Conservation (phyloP, 2,888 invertebrate genomes). For the Beris morrisii region DNA sequence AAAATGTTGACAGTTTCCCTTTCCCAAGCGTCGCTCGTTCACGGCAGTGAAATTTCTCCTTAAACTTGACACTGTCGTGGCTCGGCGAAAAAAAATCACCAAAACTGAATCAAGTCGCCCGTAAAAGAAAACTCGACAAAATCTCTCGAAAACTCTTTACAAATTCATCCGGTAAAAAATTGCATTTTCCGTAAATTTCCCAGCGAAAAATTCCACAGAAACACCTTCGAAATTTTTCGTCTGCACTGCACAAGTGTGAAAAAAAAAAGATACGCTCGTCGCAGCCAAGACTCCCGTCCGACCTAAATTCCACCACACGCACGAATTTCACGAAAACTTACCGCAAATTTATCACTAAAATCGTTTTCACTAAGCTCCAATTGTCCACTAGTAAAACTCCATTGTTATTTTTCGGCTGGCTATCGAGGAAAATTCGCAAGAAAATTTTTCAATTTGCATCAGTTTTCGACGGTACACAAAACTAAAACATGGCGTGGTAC, state of each 20-base stretch:
- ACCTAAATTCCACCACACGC: slow-evolving; percentile 36
- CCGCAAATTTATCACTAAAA: slow-evolving; percentile 6
- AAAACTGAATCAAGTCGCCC: no score
- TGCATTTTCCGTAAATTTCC: no score
- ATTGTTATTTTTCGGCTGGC: slow-evolving; percentile 9
- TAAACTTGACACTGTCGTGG: no score
- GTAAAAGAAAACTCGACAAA: no score
- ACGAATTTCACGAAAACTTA: not conserved
- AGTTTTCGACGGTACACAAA: slow-evolving; percentile 25
- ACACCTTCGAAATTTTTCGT: not conserved
- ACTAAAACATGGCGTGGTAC: slow-evolving; percentile 36
- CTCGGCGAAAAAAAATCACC: no score
- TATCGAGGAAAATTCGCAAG: slow-evolving; percentile 4
- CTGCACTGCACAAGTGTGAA: slow-evolving; percentile 7
- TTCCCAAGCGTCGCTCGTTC: no score
- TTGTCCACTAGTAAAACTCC: not conserved
- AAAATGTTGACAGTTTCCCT: no score
- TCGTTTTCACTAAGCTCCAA: not conserved
- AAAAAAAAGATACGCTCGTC: no score
- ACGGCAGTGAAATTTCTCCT: no score
- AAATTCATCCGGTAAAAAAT: no score
- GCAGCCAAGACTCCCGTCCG: slow-evolving; percentile 5
- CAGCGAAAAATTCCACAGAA: no score
- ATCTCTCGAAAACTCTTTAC: no score
- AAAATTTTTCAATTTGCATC: not conserved